A percentile compares a stretch with the other conserved stretches of the same genome.
These are phyloP conservation scores for Agelaius phoeniceus DNA, from an alignment of 2,113 vertebrate species.

Conservation along the genomic window DNA sequence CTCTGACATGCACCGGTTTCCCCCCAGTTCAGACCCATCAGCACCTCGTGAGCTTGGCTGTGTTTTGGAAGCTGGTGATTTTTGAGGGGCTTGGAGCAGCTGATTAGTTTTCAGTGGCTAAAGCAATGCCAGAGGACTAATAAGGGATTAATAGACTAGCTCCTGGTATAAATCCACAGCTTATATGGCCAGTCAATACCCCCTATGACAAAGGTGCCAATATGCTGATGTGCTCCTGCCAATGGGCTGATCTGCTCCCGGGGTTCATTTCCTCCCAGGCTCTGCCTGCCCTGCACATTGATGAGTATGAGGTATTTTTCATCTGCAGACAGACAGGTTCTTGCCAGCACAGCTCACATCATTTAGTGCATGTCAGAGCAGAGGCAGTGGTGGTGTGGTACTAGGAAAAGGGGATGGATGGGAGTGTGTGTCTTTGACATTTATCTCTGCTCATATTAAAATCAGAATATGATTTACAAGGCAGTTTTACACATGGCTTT, in stretches of 20 bases:
- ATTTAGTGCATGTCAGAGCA: constrained; percentile 38
- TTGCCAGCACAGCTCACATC: constrained; percentile 56
- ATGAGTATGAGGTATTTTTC: constrained; percentile 58
- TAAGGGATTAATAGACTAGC: constrained; percentile 48
- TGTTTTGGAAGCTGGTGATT: neutral
- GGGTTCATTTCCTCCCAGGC: constrained; percentile 34
- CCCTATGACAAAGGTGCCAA: constrained; percentile 16
- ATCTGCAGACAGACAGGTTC: constrained; percentile 62
- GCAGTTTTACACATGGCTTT: constrained; percentile 1
- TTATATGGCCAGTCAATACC: constrained; percentile 23
- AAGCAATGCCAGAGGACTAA: constrained; percentile 28
- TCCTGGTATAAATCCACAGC: constrained; percentile 36
- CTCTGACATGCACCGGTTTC: neutral
- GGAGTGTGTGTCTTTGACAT: constrained; percentile 27
- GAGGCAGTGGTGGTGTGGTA: neutral
- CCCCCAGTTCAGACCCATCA: neutral
- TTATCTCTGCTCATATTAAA: constrained; percentile 42
- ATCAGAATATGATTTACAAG: constrained; percentile 52
- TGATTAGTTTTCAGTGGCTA: constrained; percentile 23
- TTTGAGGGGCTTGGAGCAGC: neutral
- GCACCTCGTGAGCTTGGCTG: neutral
- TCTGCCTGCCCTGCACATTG: neutral
- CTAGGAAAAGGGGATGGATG: constrained; percentile 27
- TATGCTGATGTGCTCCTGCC: constrained; percentile 38
- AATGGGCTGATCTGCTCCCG: constrained; percentile 31